Evolutionary conservation across 2,888 invertebrate genomes (phyloP).

Genomic region (Theretra japonica): DNA sequence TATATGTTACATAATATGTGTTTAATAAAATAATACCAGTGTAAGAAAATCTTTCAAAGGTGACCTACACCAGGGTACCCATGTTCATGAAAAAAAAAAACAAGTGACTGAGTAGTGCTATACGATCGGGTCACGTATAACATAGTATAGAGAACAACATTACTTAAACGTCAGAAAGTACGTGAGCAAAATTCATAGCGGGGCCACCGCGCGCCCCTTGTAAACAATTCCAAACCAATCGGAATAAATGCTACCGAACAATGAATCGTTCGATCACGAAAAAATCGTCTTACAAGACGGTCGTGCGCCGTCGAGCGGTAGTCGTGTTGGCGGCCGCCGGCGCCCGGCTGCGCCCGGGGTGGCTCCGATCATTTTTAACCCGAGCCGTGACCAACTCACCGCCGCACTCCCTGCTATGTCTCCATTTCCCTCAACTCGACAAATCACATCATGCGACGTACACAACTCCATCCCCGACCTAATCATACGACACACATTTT

Average conservation of each 20-base stretch:
- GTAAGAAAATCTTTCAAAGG: background rate
- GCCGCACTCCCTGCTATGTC: background rate
- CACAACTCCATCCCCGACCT: background rate
- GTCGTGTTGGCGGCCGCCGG: constrained; percentile 63
- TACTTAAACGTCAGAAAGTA: constrained; percentile 46
- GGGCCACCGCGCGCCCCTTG: constrained; percentile 45
- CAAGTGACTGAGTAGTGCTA: constrained; percentile 13
- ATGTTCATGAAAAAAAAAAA: background rate
- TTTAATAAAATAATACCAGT: background rate
- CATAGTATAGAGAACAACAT: constrained; percentile 43
- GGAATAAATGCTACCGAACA: constrained; percentile 62
- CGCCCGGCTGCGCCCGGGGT: constrained; percentile 32
- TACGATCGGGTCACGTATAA: constrained; percentile 40
- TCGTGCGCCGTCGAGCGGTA: constrained; percentile 75
- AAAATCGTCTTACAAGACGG: constrained; percentile 81
- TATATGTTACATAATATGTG: background rate
- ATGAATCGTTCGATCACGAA: constrained; percentile 82
- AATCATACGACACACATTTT: background rate
- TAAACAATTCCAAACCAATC: constrained; percentile 68
- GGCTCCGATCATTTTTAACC: constrained; percentile 40
- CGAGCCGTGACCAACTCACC: constrained; percentile 34
- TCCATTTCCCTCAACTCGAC: background rate
- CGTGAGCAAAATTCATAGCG: constrained; percentile 63
- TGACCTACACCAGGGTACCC: background rate
- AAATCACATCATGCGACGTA: background rate